These are phyloP conservation scores for Melitaea cinxia DNA, from an alignment of 1,140 invertebrate species.

Conservation along the genomic window DNA sequence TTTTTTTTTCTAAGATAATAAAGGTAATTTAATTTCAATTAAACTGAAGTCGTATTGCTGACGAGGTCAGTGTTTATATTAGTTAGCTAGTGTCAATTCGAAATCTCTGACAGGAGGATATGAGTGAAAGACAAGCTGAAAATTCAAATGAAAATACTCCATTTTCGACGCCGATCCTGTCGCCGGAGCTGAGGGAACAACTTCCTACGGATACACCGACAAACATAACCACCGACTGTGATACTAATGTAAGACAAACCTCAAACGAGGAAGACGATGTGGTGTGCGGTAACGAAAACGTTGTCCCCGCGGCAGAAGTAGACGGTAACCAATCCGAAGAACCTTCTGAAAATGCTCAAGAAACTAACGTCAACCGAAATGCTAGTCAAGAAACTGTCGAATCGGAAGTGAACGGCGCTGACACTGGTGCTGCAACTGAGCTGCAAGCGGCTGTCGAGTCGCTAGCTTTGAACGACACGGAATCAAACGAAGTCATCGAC, in stretches of 20 bases:
- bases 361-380: constrained; percentile 43
- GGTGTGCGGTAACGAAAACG: constrained; percentile 46
- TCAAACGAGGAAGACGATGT: constrained; percentile 65
- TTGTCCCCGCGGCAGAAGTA: constrained; percentile 31
- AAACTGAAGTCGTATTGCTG: not conserved
- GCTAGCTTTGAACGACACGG: constrained; percentile 32
- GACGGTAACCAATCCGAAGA: constrained; percentile 38
- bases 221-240: constrained; percentile 75
- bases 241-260: constrained; percentile 73
- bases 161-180: constrained; percentile 58
- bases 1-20: not conserved
- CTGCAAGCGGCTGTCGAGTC: constrained; percentile 18
- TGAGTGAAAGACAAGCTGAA: constrained; percentile 64
- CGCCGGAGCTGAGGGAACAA: constrained; percentile 48
- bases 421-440: constrained; percentile 38
- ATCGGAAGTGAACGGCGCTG: constrained; percentile 27
- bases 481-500: constrained; percentile 37
- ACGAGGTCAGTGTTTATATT: not conserved
- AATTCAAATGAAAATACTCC: constrained; percentile 62
- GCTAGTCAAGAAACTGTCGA: constrained; percentile 60
- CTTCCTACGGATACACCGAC: constrained; percentile 40
- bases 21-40: not conserved
- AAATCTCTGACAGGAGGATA: constrained; percentile 73
- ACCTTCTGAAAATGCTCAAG: constrained; percentile 45
- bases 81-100: constrained; percentile 43